Conservation (phyloP, 2,113 vertebrate species). For the Myotis yumanensis region DNA sequence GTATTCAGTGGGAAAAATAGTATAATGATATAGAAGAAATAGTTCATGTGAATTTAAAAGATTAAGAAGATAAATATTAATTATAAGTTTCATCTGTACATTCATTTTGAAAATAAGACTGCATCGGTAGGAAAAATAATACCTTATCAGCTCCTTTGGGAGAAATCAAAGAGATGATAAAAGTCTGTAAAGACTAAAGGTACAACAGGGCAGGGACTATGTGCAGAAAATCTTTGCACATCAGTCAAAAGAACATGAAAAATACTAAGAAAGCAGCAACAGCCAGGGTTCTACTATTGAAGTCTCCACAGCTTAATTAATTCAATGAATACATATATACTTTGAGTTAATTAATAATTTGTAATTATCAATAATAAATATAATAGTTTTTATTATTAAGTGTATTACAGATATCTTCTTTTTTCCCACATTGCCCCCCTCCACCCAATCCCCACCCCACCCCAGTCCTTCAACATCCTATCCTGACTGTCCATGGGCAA, state of each 20-base stretch:
- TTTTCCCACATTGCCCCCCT: no score
- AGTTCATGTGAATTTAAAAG: background rate
- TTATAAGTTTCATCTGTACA: background rate
- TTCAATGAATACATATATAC: background rate
- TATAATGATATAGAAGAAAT: background rate
- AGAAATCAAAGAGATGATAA: constrained; percentile 2
- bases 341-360: no score
- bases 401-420: no score
- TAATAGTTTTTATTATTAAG: no score
- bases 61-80: background rate
- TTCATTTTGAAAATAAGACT: background rate
- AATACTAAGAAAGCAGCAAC: background rate
- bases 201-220: background rate
- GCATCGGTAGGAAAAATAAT: background rate
- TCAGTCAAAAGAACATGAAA: background rate
- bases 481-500: no score
- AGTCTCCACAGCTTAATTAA: background rate
- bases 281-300: background rate
- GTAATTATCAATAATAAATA: no score
- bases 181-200: background rate
- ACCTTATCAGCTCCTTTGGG: background rate
- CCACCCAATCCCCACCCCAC: no score
- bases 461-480: no score
- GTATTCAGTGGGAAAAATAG: background rate
- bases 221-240: background rate